Evolutionary conservation across 2,113 vertebrate species (phyloP).

Genomic region (Sterna hirundo): DNA sequence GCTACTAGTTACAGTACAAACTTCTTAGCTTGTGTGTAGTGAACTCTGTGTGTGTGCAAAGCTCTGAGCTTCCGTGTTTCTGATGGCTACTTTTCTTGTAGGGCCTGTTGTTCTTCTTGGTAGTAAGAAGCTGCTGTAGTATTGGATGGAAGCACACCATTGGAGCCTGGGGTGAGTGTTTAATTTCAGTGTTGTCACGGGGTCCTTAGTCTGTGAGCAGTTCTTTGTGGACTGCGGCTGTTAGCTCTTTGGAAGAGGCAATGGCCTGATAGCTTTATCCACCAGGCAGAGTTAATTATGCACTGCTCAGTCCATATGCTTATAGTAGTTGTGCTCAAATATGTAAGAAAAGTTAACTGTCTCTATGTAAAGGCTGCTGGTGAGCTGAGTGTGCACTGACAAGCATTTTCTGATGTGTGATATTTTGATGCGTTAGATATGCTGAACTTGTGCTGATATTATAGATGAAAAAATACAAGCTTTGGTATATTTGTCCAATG

Average conservation of each 20-base stretch:
- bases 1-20: rapidly evolving
- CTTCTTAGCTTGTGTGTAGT: rapidly evolving
- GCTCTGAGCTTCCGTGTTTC: rapidly evolving
- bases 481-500: background rate
- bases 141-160: rapidly evolving
- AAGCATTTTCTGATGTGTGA: background rate
- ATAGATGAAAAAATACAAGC: background rate
- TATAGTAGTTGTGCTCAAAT: rapidly evolving
- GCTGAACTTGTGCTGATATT: background rate
- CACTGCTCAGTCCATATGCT: rapidly evolving
- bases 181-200: rapidly evolving
- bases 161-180: background rate
- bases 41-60: rapidly evolving
- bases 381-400: rapidly evolving
- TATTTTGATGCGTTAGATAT: background rate
- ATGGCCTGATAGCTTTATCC: rapidly evolving
- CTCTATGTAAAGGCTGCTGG: rapidly evolving
- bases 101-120: background rate
- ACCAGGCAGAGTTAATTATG: no score
- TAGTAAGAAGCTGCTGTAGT: rapidly evolving
- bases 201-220: background rate
- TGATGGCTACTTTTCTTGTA: rapidly evolving
- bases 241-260: rapidly evolving
- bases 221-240: rapidly evolving
- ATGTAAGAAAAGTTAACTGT: background rate